Evolutionary conservation across 2,797 vertebrate genomes (phyloP), one percentile per base, ranked within the genome.

Genomic region (Phoxinus dragarum): DNA sequence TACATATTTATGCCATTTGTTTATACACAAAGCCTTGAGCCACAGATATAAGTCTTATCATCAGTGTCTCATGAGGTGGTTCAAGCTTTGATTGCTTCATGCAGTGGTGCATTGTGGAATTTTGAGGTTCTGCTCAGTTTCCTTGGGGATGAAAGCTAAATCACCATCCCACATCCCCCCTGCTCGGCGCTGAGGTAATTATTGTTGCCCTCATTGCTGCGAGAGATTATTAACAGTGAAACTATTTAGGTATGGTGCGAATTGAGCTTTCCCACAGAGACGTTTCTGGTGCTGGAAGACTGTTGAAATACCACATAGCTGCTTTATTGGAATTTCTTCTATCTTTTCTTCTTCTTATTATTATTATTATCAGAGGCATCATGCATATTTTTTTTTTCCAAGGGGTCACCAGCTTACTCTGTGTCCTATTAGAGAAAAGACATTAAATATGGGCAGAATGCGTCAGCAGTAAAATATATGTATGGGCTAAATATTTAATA

Each of bases 161-260:
- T 87, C 78, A 82, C 38, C 64, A 66, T 84, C 77, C 86, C 75
- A 84, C 85, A 80, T 84, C 80, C 86, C 85, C 85, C 61, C 84
- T 34, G 79, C 85, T 82, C 69, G 42, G 81, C 31, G 10, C 72
- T 21, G 52, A 59, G 56, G 81, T 90, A 90, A 90, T 90, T 90
- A 90, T 86, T 74, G 84, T 54, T 87, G 86, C 84, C 81, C 87
- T 90, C 84, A 76, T 86, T 81, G 84, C 78, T 56, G 76, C 59
- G 42, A 71, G 85, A 87, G 84, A 76, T 87, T 86, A 88, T 88
- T 90, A 88, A 88, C 82, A 86, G 82, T 47, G 75, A 84, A 86
- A 91, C 89, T 92, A 88, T 83, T 52, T 54, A 80, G 85, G 56
- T 49, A 56, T 67, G 88, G 81, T 82, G 68, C 14, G 64, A 88